phyloP scores from a whole-genome alignment of 2,888 invertebrate species.

The Didymodactylos carnosus region DNA sequence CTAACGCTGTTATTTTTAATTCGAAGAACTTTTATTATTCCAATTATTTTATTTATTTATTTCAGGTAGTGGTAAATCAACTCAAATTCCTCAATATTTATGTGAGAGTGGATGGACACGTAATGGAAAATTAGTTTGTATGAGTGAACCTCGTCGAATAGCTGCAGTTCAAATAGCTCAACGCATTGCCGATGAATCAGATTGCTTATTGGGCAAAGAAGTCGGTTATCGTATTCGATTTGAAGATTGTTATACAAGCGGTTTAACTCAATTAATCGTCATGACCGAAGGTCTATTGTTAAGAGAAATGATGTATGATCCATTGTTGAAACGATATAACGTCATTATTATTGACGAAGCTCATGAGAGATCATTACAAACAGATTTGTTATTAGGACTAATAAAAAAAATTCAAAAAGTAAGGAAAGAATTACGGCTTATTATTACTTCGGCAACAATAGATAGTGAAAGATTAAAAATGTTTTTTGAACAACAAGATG shows the following conservation, averaged over 20 bases:
- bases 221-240: slow-evolving; percentile 67
- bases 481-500: slow-evolving; percentile 3
- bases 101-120: slow-evolving; percentile 62
- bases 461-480: slow-evolving; percentile 54
- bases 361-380: slow-evolving; percentile 74
- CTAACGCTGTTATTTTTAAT: neutral
- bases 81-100: slow-evolving; percentile 49
- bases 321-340: slow-evolving; percentile 60
- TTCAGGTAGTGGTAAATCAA: slow-evolving; percentile 14
- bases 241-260: slow-evolving; percentile 28
- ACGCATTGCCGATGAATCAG: slow-evolving; percentile 69
- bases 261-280: slow-evolving; percentile 15
- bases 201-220: slow-evolving; percentile 49
- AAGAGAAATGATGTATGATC: slow-evolving; percentile 82
- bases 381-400: slow-evolving; percentile 77
- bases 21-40: neutral
- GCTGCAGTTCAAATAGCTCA: slow-evolving; percentile 63
- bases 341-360: slow-evolving; percentile 79
- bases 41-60: neutral
- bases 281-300: slow-evolving; percentile 88
- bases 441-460: slow-evolving; percentile 82
- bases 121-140: slow-evolving; percentile 47
- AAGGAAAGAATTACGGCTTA: slow-evolving; percentile 55
- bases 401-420: slow-evolving; percentile 56
- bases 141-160: slow-evolving; percentile 75